Base-by-base conservation (phyloP, 2,888 invertebrate genomes). In the Spodoptera picta region DNA sequence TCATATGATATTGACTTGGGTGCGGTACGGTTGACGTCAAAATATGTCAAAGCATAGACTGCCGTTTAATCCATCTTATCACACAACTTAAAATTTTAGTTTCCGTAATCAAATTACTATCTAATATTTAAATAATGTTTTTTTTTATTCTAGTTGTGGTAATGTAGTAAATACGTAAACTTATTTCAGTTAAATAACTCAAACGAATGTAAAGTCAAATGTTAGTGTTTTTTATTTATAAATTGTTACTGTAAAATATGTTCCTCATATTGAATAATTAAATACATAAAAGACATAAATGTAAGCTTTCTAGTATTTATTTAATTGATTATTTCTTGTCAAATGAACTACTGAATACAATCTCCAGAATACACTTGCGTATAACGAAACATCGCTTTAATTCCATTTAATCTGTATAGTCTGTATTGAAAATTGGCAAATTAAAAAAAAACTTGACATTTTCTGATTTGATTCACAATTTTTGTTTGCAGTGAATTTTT, bases 401-500 rank as follows among this genome's bases (percentile, higher is more conserved):
- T 63, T 60, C 54, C 67, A 7, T 36, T 2, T 36, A 5, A 36
- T 36, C 36, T 36, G 36, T 36, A 6, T 7, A 69, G 69, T 78
- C 79, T 82, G 74, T 82, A 63, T 54, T 70, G 49, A 72, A 77
- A 81, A 83, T 77, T 80, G 77, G 81, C 77, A 80, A 83, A 75
- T 73, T 70, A 79, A 76, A 81, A 80, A 85, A 82, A 80, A 83
- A 83, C 79, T 86, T 88, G 90, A 89, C 90, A 87, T 87, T 86
- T 86, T 85, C 80, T 78, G 83, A 86, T 83, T 84, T 79, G 77
- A 86, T 84, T 89, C 85, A 82, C 85, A 84, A 87, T 88, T 91
- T 89, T 91, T 91, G 88, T 92, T 92, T 91, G 86, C 85, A 74
- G 79, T 82, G 83, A 88, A 85, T 87, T 86, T 90, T 86, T 86